phyloP scores from a whole-genome alignment of 2,797 vertebrate genomes.

The Miichthys miiuy region DNA sequence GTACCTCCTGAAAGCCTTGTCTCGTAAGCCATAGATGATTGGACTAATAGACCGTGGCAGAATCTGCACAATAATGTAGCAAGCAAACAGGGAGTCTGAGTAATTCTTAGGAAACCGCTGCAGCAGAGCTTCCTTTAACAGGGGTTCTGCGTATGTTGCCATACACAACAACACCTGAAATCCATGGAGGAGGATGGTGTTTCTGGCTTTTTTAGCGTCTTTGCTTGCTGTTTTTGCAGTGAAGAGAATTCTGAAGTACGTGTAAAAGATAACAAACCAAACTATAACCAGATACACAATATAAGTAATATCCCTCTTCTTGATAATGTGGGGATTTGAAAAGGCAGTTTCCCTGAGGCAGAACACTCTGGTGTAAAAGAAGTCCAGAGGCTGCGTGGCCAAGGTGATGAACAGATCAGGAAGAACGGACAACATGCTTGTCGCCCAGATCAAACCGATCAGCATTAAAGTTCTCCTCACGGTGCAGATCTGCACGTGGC shows the following conservation, averaged over 20 bases:
- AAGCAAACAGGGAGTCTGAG: constrained; percentile 36
- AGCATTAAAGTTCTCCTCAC: constrained; percentile 65
- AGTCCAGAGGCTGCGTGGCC: constrained; percentile 58
- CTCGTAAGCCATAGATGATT: constrained; percentile 66
- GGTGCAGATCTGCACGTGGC: constrained; percentile 79
- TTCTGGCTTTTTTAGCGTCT: constrained; percentile 73
- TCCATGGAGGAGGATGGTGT: constrained; percentile 74
- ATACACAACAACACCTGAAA: constrained; percentile 64
- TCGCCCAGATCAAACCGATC: constrained; percentile 76
- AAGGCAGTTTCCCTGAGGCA: constrained; percentile 71
- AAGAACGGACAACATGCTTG: constrained; percentile 66
- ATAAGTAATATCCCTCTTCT: constrained; percentile 64
- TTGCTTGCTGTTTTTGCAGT: constrained; percentile 63
- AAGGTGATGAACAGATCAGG: constrained; percentile 74
- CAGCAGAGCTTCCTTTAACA: constrained; percentile 15
- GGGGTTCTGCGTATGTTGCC: constrained; percentile 18
- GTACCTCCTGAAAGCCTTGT: constrained; percentile 61
- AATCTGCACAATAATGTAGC: constrained; percentile 50
- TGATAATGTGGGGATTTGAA: constrained; percentile 39
- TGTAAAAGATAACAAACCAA: constrained; percentile 78
- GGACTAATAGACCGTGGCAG: constrained; percentile 66
- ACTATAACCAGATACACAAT: constrained; percentile 69
- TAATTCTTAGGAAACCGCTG: constrained; percentile 31
- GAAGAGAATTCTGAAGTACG: constrained; percentile 78
- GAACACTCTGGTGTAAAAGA: constrained; percentile 63